Evolutionary conservation across 1,140 invertebrate species (phyloP), one percentile per base, ranked within the genome.

Genomic region (Mya arenaria): DNA sequence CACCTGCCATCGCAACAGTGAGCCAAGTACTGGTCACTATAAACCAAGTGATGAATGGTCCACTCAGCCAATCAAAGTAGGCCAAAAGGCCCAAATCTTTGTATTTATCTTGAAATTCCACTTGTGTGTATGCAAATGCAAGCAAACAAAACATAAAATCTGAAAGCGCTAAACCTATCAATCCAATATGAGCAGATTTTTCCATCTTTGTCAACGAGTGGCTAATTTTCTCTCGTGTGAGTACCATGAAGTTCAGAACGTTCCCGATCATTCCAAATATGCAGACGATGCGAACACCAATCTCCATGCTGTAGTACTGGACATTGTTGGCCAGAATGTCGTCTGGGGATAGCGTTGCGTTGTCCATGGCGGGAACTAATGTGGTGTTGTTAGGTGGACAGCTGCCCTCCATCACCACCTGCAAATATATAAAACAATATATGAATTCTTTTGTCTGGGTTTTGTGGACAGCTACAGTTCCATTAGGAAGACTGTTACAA

Each of bases 121-220:
- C 75, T 4, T 86, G 52, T 32, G 89, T 90, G 74, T 90, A 89
- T 23, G 89, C 56, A n/a, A 91, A 82, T 3, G 88, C 90, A 66
- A 92, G 36, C 23, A 92, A 68, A 83, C 91, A 92, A 69, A 92
- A 91, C 84, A 92, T 88, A 8, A 91, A 86, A 79, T 92, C 91
- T 37, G 91, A 91, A 0, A 91, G 85, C 13, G 91, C 91, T 48
- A 92, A 83, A 5, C 89, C 90, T 32, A 92, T 91, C 55, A 92
- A 85, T 48, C 91, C 91, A 55, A 89, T 87, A 75, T 92, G 89
- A 23, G 91, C 91, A 0, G 91, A 91, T 72, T 89, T 87, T 84
- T 92, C 91, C 89, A 92, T 91, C 81, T 89, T 90, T 13, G 86
- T 90, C 25, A 92, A 74, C n/a, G 88, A 85, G 28, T 85, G 77